A percentile compares a stretch with the other conserved stretches of the same genome.
Conservation (phyloP, 2,888 invertebrate species). For the Lithodes maja region DNA sequence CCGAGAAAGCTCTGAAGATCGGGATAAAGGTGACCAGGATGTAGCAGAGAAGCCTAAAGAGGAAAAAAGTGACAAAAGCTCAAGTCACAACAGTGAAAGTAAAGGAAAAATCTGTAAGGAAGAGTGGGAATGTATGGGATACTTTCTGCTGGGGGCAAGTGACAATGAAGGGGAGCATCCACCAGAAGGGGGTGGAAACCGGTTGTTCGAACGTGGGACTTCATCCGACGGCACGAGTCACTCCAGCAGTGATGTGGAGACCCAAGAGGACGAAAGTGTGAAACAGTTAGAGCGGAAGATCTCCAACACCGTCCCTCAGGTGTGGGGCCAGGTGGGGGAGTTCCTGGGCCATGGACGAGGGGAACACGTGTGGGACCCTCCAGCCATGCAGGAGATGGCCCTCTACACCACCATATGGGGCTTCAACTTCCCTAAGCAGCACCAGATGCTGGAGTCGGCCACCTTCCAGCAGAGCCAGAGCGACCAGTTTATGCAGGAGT, state of each 20-base stretch:
- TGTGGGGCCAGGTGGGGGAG: constrained; percentile 59
- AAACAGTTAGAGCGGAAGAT: constrained; percentile 59
- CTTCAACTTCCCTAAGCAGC: constrained; percentile 39
- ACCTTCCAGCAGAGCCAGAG: neutral
- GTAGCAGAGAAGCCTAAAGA: constrained; percentile 36
- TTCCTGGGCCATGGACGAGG: constrained; percentile 47
- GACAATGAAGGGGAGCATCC: constrained; percentile 35
- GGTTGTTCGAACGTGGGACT: constrained; percentile 59
- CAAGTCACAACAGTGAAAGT: neutral
- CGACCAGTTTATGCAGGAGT: constrained; percentile 34
- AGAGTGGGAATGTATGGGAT: constrained; percentile 67
- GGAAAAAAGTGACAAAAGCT: constrained; percentile 38
- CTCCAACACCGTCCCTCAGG: constrained; percentile 52
- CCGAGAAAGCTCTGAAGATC: constrained; percentile 66
- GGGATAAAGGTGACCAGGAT: constrained; percentile 59
- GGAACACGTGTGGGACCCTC: constrained; percentile 60
- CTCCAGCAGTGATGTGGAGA: constrained; percentile 65
- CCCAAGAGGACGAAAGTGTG: constrained; percentile 59
- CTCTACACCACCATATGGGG: constrained; percentile 53
- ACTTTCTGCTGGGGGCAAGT: constrained; percentile 45
- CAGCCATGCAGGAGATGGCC: constrained; percentile 42
- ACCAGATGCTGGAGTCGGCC: constrained; percentile 14
- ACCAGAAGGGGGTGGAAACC: constrained; percentile 37
- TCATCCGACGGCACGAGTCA: constrained; percentile 65
- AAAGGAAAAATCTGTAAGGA: constrained; percentile 47